Base-by-base conservation (phyloP, 2,888 invertebrate genomes). In the Eueremaeus valkanovi region DNA sequence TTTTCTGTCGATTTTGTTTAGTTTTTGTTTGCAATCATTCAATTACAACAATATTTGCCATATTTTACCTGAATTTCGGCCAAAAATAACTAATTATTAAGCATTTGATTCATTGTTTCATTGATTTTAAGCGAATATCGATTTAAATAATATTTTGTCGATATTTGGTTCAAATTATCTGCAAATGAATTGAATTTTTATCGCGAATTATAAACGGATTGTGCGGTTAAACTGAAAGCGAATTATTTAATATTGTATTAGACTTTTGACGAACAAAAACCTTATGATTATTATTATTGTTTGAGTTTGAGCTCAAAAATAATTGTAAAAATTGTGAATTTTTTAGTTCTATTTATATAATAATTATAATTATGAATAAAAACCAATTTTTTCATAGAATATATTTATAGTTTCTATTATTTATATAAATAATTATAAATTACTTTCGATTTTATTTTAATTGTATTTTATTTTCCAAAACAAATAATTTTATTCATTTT, bases 341-440 rank as follows among this genome's bases (percentile, higher is more conserved):
- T n/a, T n/a, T 55, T 55, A 55, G 55, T 55, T 55, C 18, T 51
- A 51, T 24, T 55, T 55, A 45, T 55, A 55, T 0, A 45, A 45
- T 11, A n/a, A 55, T 9, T 27, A 27, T 55, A 13, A 16, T 11
- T n/a, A 27, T 27, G 27, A 51, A n/a, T 51, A 21, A 51, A 51
- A 21, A 51, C 3, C n/a, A 51, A n/a, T 51, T 45, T n/a, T 51
- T 51, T 51, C 3, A 51, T 51, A 51, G 51, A 55, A 55, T 55
- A 55, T 55, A 55, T 55, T 55, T 55, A 51, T 55, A 55, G 55
- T 55, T 55, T 51, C 21, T 55, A 55, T 55, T 55, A 55, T 55
- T 55, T 55, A 24, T 51, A 51, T 55, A 55, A 55, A 27, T 27
- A 6, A 24, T 9, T 55, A 13, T 24, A 27, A 27, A 11, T 27